Percentiles rank a stretch among this genome's conserved stretches.
Conservation (phyloP, 1,140 invertebrate genomes). For the Physella acuta region DNA sequence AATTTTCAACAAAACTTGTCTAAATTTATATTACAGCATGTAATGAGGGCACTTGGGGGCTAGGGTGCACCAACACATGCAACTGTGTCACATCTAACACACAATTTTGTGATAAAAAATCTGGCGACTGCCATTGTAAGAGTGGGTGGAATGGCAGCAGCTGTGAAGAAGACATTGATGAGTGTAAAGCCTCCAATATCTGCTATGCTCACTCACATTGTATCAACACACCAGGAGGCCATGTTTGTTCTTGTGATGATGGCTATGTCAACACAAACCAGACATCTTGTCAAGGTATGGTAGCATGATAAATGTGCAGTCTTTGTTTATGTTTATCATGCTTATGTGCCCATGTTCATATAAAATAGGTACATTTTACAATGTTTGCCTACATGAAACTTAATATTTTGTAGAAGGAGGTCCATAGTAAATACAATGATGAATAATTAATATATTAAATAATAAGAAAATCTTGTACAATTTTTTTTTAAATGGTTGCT, state of each 20-base stretch:
- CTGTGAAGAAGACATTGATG: constrained; percentile 28
- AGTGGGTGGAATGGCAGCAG: constrained; percentile 18
- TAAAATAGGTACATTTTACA: too few species aligned
- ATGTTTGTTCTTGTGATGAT: constrained; percentile 11
- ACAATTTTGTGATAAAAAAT: constrained; percentile 2
- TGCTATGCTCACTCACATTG: constrained; percentile 3
- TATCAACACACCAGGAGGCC: constrained; percentile 17
- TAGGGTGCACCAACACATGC: constrained; percentile 14
- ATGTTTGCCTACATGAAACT: too few species aligned
- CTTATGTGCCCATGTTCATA: too few species aligned
- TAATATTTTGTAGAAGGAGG: too few species aligned
- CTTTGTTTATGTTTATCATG: too few species aligned
- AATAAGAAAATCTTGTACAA: too few species aligned
- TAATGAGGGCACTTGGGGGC: constrained; percentile 15
- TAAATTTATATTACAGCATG: constrained; percentile 17
- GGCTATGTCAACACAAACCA: constrained; percentile 16
- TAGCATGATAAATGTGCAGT: too few species aligned
- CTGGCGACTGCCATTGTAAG: constrained; percentile 21
- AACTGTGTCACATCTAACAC: constrained; percentile 11
- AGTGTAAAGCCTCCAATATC: background rate
- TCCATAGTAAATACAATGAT: too few species aligned
- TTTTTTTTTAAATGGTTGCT: too few species aligned
- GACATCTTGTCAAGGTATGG: too few species aligned
- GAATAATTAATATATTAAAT: too few species aligned
- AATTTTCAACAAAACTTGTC: too few species aligned